Base-by-base conservation (phyloP, 2,113 vertebrate genomes). In the Sarotherodon lohbergeri region DNA sequence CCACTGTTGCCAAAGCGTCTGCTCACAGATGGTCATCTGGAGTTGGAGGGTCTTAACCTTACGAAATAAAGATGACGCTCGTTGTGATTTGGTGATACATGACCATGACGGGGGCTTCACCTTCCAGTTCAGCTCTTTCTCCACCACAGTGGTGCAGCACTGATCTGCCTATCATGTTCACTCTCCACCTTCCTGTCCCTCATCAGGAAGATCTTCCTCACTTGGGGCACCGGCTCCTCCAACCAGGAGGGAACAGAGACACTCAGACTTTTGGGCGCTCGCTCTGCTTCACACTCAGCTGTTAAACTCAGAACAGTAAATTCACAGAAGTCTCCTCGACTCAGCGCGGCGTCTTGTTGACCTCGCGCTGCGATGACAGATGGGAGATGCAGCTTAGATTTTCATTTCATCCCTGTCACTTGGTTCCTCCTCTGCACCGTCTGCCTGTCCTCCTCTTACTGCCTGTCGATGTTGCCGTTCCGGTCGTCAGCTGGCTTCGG, bases 41-140 rank as follows among this genome's bases (percentile, higher is more conserved):
- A 9, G 9, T n/a, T 63, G 32, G 32, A 63, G 59, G 32, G 5
- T 36, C 59, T 63, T 63, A 63, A 63, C 17, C 59, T 36, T 36
- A 36, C 0, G 0, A 63, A 63, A n/a, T 63, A n/a, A 63, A n/a
- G 32, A 1, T 63, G 59, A n/a, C 0, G 9, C 29, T 63, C 0
- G 2, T 63, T 36, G 39, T 41, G 4, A 12, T 12, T 41, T 4
- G 39, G 39, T 12, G 39, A 12, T 11, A 0, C 17, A 1, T 3
- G 41, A 11, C 14, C 68, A 4, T 76, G 14, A 48, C 5, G 24
- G 16, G 41, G 1, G 13, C 43, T 48, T 2, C 71, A 48, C 2
- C 14, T 48, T 29, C 41, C 24, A 43, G 68, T 22, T 27, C 68
- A 27, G 39, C 41, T 14, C 46, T 73, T 0, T 73, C 68, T 73